Conservation (phyloP, 2,113 vertebrate genomes). For the Hypanus sabinus region DNA sequence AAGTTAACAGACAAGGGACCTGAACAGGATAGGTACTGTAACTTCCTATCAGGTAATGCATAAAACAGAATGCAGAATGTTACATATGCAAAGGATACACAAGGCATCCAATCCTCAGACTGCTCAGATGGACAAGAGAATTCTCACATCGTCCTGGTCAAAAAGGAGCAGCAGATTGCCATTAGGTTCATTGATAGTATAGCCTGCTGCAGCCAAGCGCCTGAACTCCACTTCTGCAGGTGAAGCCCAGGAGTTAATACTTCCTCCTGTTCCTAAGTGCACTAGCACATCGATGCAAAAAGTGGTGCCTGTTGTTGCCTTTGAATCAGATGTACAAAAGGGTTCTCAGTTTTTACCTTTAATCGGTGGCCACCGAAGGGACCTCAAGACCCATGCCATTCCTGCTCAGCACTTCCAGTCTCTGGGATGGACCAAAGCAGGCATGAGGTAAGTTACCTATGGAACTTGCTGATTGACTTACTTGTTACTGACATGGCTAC, state of each 20-base stretch:
- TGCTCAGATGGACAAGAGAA: not conserved
- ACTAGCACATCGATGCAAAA: not conserved
- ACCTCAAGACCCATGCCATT: not conserved
- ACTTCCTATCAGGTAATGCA: no score
- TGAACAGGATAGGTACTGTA: not conserved
- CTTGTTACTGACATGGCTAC: not conserved
- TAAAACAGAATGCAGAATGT: no score
- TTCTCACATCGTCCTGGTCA: not conserved
- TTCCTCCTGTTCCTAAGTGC: not conserved
- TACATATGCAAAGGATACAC: not conserved
- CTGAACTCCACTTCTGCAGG: not conserved
- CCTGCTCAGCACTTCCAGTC: not conserved
- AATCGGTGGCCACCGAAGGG: not conserved
- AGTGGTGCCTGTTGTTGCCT: not conserved
- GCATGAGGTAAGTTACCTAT: not conserved
- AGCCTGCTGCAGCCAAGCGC: not conserved
- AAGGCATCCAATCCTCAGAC: not conserved
- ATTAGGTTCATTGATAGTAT: no score
- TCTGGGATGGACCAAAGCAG: not conserved
- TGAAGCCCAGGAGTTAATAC: not conserved
- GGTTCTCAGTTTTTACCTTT: not conserved
- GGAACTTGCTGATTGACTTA: not conserved
- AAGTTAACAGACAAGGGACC: not conserved
- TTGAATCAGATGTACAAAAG: not conserved
- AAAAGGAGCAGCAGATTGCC: not conserved